Base-by-base conservation (phyloP, 2,113 vertebrate species). In the Salvelinus namaycush region DNA sequence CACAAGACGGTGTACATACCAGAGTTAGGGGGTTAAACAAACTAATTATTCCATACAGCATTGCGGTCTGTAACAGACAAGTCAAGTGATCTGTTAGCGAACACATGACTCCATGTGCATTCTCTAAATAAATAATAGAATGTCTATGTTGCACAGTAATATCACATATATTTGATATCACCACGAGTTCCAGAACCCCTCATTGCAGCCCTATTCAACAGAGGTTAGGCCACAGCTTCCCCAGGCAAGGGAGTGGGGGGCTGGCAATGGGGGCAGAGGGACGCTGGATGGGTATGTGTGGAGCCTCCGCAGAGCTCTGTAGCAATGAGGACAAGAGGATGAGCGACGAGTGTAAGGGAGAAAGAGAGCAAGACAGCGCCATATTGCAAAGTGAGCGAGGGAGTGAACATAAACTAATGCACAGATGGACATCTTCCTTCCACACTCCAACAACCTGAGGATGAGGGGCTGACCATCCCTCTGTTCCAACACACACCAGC, bases 221-320 rank as follows among this genome's bases (percentile, higher is more conserved):
- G 39, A 44, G 39, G 39, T 44, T 44, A 44, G 39, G 39, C 48
- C n/a, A n/a, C 44, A 57, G 49, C 31, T 16, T 27, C 12, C 3
- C 51, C 54, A 57, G 26, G 13, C 18, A 59, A 14, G 72, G 27
- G 26, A 34, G 72, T 27, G 29, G 18, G 20, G 62, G 69, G 34
- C 14, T 3, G 1, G 31, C 14, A 31, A 1, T 49, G 16, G 27
- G n/a, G 39, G 2, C 39, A 44, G 39, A 44, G 39, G 39, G 39
- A 44, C 39, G 2, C 71, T 70, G 34, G 16, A 11, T 39, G 13
- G 66, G 68, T 6, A 59, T 22, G 59, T 34, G 70, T 57, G 31
- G 22, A 54, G 82, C 83, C 84, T 84, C 85, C 81, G 83, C 88
- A 84, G 87, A 85, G 80, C 79, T 85, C 78, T 89, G 86, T 86